These are phyloP conservation scores for Nothobranchius furzeri DNA, from an alignment of 2,113 vertebrate genomes.

Conservation along the genomic window DNA sequence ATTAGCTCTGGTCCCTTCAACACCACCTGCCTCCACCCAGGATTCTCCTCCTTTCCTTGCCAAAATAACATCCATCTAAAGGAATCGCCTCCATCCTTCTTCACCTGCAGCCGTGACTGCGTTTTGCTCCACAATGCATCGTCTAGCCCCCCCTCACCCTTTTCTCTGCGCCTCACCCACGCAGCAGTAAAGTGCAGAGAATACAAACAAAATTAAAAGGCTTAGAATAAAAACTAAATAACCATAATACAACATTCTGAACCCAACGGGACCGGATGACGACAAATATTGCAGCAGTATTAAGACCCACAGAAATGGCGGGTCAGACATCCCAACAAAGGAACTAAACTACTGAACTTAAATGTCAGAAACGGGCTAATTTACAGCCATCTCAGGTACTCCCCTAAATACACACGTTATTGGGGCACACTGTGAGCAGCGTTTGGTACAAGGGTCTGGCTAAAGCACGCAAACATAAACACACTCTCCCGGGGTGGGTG, in stretches of 20 bases:
- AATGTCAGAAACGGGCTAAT: slow-evolving; percentile 32
- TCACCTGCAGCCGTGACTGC: slow-evolving; percentile 51
- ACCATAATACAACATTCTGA: slow-evolving; percentile 51
- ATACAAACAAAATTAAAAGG: slow-evolving; percentile 67
- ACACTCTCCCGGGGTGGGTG: no score
- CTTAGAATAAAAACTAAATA: slow-evolving; percentile 22
- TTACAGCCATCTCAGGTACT: slow-evolving; percentile 45
- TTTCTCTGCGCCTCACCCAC: slow-evolving; percentile 71
- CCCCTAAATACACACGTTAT: slow-evolving; percentile 26
- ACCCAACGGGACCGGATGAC: slow-evolving; percentile 25
- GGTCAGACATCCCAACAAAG: slow-evolving; percentile 36
- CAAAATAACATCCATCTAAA: slow-evolving; percentile 64
- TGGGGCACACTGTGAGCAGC: slow-evolving; percentile 66
- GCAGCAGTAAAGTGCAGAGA: slow-evolving; percentile 85
- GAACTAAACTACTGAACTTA: slow-evolving; percentile 36
- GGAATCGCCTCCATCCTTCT: slow-evolving; percentile 39
- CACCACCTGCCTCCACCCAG: slow-evolving; percentile 36
- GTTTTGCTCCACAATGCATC: slow-evolving; percentile 68
- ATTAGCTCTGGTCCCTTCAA: slow-evolving; percentile 44
- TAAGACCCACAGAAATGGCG: slow-evolving; percentile 58
- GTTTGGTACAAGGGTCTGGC: slow-evolving; percentile 48
- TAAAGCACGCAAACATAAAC: no score
- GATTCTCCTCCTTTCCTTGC: slow-evolving; percentile 77
- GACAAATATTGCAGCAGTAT: slow-evolving; percentile 41
- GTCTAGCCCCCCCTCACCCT: slow-evolving; percentile 56